Base-by-base conservation (phyloP, 2,888 invertebrate species). In the Norana najaformis region DNA sequence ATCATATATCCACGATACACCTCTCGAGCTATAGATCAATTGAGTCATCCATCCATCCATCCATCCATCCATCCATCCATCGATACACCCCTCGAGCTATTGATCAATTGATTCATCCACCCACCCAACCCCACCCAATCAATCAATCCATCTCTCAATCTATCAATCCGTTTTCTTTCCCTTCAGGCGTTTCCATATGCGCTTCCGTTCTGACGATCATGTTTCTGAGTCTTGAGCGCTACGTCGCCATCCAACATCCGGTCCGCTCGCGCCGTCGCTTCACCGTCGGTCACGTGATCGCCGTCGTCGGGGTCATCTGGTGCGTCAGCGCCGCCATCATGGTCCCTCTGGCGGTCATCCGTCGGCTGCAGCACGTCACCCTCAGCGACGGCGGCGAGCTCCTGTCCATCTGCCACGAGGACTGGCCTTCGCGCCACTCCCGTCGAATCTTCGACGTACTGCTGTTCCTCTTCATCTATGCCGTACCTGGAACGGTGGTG, bases 131-230 rank as follows among this genome's bases (percentile, higher is more conserved):
- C 13, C 14, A 18, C 5, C 8, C 13, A 18, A 14, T 47, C 14
- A 3, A 30, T 23, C 53, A 1, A 47, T 47, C 11, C 47, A 47
- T 47, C 23, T 3, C 11, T 23, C n/a, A n/a, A n/a, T n/a, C n/a
- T n/a, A n/a, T n/a, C n/a, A n/a, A n/a, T 47, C 47, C 47, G 20
- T 47, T 41, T 5, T 41, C 41, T 18, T 69, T 8, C 69, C 69
- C 20, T 36, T n/a, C 91, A 91, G 93, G 90, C 23, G 93, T 93
- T 11, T 96, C 97, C 23, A 97, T 97, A 4, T 96, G 97, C 0
- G 96, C 97, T 0, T 97, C 97, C 93, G 97, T 97, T 69, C 97
- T 97, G 94, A 97, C 97, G 1, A 97, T 97, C 93, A 97, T 97
- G 1, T 96, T 96, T 0, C 97, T 97, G 97, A 97, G 97, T 13